Conservation (phyloP, 2,888 invertebrate genomes). For the Scaptomyza polygonia region DNA sequence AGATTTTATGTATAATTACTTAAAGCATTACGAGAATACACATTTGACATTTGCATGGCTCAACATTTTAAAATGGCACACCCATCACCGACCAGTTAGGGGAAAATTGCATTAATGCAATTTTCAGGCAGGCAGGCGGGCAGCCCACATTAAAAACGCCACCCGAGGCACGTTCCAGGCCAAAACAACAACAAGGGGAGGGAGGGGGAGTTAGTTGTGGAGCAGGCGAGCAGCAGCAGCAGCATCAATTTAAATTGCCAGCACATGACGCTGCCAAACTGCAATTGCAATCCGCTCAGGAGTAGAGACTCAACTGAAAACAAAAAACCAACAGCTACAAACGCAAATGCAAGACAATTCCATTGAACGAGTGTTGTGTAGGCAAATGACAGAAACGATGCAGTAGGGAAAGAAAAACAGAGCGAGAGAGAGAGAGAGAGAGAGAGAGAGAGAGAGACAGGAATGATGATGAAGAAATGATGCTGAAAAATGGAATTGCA, state of each 20-base stretch:
- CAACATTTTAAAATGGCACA: conserved; percentile 43
- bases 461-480: conserved; percentile 42
- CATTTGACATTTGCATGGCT: conserved; percentile 65
- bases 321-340: neutral
- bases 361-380: conserved; percentile 5
- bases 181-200: conserved; percentile 17
- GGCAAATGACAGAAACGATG: neutral
- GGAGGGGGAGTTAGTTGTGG: neutral
- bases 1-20: neutral
- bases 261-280: conserved; percentile 54
- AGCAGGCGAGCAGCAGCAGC: conserved; percentile 15
- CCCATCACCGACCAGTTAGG: conserved; percentile 22
- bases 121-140: conserved; percentile 55
- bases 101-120: conserved; percentile 69
- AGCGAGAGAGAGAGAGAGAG: neutral
- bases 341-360: conserved; percentile 13
- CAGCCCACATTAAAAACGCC: conserved; percentile 46
- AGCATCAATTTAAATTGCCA: conserved; percentile 62
- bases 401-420: neutral
- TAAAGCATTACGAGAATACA: conserved; percentile 6
- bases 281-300: conserved; percentile 13
- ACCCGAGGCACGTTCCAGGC: conserved; percentile 54
- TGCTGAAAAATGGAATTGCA: conserved; percentile 66
- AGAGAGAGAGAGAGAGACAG: neutral
- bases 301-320: neutral